These are phyloP conservation scores for Chromis chromis DNA, from an alignment of 2,797 vertebrate species.

Conservation along the genomic window DNA sequence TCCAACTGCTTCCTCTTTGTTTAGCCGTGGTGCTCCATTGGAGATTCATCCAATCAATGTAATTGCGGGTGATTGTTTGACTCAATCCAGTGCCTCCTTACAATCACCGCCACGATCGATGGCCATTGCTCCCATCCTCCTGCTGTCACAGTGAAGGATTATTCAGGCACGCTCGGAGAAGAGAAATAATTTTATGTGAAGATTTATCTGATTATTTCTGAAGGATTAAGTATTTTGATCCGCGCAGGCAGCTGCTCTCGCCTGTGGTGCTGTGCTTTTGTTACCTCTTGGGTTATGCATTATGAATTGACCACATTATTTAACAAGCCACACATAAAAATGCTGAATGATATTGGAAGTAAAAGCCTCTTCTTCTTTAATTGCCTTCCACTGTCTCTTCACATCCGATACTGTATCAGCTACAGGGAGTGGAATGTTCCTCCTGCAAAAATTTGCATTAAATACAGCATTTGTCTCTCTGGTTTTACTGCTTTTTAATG, in stretches of 20 bases:
- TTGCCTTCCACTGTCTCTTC: constrained; percentile 47
- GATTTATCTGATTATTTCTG: constrained; percentile 60
- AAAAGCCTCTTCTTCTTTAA: constrained; percentile 49
- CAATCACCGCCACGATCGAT: constrained; percentile 69
- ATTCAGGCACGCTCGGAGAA: constrained; percentile 36
- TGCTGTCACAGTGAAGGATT: constrained; percentile 57
- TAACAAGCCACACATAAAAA: constrained; percentile 35
- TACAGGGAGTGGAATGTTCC: constrained; percentile 33
- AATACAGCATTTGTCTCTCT: constrained; percentile 31
- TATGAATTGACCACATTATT: constrained; percentile 31
- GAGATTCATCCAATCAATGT: constrained; percentile 82
- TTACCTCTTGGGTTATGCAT: constrained; percentile 7
- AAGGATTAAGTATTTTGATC: constrained; percentile 33
- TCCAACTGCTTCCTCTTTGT: constrained; percentile 78
- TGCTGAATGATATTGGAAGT: constrained; percentile 51
- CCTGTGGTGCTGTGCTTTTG: constrained; percentile 1
- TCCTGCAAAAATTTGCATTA: constrained; percentile 39
- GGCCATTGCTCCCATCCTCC: constrained; percentile 43
- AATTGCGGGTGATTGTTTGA: constrained; percentile 81
- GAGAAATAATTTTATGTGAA: constrained; percentile 47
- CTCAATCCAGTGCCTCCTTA: constrained; percentile 69
- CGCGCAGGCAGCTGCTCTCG: background rate
- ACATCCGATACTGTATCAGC: constrained; percentile 35
- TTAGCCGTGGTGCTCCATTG: constrained; percentile 57
- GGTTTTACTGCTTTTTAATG: constrained; percentile 34